Evolutionary conservation across 1,140 invertebrate genomes (phyloP).

Genomic region (Arctopsyche grandis): DNA sequence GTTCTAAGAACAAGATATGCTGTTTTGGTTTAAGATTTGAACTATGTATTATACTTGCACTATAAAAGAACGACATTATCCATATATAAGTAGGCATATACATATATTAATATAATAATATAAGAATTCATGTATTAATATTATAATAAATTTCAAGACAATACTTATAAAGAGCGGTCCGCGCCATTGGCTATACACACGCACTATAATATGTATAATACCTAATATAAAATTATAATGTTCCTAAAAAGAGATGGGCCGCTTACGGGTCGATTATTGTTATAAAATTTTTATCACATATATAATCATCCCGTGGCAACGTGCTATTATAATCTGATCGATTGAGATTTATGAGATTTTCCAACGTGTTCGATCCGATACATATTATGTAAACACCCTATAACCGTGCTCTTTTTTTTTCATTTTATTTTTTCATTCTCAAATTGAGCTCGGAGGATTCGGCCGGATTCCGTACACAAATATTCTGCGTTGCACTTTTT

Average conservation of each 20-base stretch:
- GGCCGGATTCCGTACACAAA: no score
- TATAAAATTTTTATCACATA: constrained; percentile 41
- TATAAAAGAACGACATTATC: no score
- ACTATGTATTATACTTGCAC: no score
- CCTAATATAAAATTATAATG: constrained; percentile 42
- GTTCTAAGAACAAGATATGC: no score
- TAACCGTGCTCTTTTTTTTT: not conserved
- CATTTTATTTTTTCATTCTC: no score
- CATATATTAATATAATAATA: no score
- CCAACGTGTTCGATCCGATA: constrained; percentile 39
- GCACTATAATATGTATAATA: no score
- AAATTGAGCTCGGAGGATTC: no score
- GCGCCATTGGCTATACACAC: constrained; percentile 36
- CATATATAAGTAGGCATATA: no score
- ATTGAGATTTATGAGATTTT: constrained; percentile 45
- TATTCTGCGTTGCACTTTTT: no score
- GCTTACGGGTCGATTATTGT: constrained; percentile 39
- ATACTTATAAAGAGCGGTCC: constrained; percentile 20
- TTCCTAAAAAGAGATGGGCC: constrained; percentile 23
- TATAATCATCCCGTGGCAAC: constrained; percentile 39
- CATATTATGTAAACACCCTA: constrained; percentile 40
- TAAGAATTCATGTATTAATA: no score
- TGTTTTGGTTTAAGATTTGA: no score
- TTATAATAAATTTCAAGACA: not conserved
- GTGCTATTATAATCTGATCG: constrained; percentile 44